Percentiles rank a stretch among this genome's conserved stretches.
Conservation (phyloP, 1,140 invertebrate species). For the Diabrotica undecimpunctata region DNA sequence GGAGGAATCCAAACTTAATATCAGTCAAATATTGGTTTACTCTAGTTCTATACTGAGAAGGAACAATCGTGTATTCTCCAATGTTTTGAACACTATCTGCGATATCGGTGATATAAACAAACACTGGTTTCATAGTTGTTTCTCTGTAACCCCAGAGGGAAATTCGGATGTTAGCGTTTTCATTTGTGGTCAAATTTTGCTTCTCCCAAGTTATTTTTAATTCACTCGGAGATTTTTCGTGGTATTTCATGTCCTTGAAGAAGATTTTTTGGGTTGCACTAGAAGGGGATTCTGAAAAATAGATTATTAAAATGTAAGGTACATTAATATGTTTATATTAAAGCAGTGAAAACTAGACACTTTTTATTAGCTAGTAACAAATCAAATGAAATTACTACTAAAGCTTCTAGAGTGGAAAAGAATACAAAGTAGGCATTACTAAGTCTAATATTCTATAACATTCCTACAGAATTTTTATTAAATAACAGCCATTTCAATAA, state of each 20-base stretch:
- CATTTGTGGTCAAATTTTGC: conserved; percentile 79
- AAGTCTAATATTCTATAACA: no score
- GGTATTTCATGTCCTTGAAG: conserved; percentile 69
- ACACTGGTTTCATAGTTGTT: conserved; percentile 67
- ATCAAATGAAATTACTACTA: no score
- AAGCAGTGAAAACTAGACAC: no score
- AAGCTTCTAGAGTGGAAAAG: no score
- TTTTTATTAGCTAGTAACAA: no score
- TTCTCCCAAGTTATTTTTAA: conserved; percentile 78
- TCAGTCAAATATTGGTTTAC: conserved; percentile 66
- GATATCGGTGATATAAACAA: conserved; percentile 56
- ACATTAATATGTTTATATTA: no score
- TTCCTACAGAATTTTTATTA: no score
- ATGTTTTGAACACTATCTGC: conserved; percentile 37
- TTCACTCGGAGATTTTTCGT: conserved; percentile 66
- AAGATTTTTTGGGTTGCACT: conserved; percentile 80
- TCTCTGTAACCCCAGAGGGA: conserved; percentile 85
- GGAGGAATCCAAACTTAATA: conserved; percentile 84
- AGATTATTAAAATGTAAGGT: background rate
- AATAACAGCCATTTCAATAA: no score
- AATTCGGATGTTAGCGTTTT: conserved; percentile 70
- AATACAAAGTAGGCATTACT: no score
- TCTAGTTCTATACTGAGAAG: conserved; percentile 55
- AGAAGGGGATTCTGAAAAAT: conserved; percentile 73
- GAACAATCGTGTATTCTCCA: conserved; percentile 41